These are phyloP conservation scores for Pogonomyrmex californicus DNA, from an alignment of 1,140 invertebrate genomes.

Conservation along the genomic window DNA sequence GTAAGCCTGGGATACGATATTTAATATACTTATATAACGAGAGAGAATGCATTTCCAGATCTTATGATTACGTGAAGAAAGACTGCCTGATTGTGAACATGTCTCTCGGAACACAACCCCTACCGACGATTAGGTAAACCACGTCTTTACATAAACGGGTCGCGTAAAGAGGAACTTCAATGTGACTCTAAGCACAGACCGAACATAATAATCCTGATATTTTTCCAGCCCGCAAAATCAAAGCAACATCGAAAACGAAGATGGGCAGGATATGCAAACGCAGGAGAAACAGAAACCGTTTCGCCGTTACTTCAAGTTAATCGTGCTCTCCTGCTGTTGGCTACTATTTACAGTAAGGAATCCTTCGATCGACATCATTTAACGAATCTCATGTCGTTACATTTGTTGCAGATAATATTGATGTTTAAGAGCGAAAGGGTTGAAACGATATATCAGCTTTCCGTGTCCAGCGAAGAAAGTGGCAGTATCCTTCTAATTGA, in stretches of 20 bases:
- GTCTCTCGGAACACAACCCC: constrained; percentile 52
- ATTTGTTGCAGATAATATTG: constrained; percentile 88
- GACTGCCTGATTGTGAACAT: constrained; percentile 72
- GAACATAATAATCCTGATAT: background rate
- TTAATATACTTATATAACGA: background rate
- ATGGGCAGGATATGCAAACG: constrained; percentile 37
- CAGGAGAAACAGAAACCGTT: constrained; percentile 70
- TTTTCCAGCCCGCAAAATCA: constrained; percentile 24
- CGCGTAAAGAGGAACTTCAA: background rate
- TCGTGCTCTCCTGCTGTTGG: constrained; percentile 78
- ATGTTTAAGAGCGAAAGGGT: constrained; percentile 90
- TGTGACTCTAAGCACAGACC: background rate
- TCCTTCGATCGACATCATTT: background rate
- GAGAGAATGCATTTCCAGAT: constrained; percentile 23
- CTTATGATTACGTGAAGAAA: constrained; percentile 34
- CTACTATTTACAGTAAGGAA: constrained; percentile 80
- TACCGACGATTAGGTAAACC: constrained; percentile 21
- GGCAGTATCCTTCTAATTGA: constrained; percentile 60
- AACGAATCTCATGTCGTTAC: background rate
- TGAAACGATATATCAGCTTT: constrained; percentile 88
- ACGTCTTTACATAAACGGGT: background rate
- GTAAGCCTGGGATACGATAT: background rate
- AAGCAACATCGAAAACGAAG: constrained; percentile 41
- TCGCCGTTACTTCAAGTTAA: constrained; percentile 78
- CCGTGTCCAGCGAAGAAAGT: constrained; percentile 84